A percentile compares a stretch with the other conserved stretches of the same genome.
These are phyloP conservation scores for Sebastes oblongus DNA, from an alignment of 2,797 vertebrate species.

Conservation along the genomic window DNA sequence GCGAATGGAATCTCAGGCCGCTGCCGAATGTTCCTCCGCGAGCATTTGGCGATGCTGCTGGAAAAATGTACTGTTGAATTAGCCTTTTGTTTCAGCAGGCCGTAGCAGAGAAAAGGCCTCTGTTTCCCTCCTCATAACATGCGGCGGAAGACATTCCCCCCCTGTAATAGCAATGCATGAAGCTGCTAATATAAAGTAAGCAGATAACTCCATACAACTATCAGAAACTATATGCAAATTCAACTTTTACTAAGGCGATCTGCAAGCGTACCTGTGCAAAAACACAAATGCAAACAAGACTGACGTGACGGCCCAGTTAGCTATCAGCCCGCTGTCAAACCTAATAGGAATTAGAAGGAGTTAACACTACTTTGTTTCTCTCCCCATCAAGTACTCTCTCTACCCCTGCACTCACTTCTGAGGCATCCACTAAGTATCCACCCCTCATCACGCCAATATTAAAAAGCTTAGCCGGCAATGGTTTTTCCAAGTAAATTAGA, in stretches of 20 bases:
- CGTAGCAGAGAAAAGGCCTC: slow-evolving; percentile 60
- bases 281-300: slow-evolving; percentile 38
- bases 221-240: slow-evolving; percentile 36
- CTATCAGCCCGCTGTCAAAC: slow-evolving; percentile 60
- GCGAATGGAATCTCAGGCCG: slow-evolving; percentile 67
- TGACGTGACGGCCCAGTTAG: slow-evolving; percentile 49
- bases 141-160: slow-evolving; percentile 13
- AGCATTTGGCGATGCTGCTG: slow-evolving; percentile 69
- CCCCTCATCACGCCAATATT: slow-evolving; percentile 73
- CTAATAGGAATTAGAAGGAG: slow-evolving; percentile 66
- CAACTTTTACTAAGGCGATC: slow-evolving; percentile 6
- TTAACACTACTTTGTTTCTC: slow-evolving; percentile 70
- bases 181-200: neutral
- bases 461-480: slow-evolving; percentile 81
- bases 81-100: slow-evolving; percentile 77
- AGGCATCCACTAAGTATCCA: slow-evolving; percentile 69
- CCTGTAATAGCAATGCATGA: neutral
- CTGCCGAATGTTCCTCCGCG: slow-evolving; percentile 58
- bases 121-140: slow-evolving; percentile 44
- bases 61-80: slow-evolving; percentile 79
- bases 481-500: slow-evolving; percentile 86
- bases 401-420: slow-evolving; percentile 65
- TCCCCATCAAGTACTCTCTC: slow-evolving; percentile 56
- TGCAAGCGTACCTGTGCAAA: slow-evolving; percentile 22
- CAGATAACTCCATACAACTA: neutral